Base-by-base conservation (phyloP, 1,140 invertebrate species). In the Nixonia krombeini region DNA sequence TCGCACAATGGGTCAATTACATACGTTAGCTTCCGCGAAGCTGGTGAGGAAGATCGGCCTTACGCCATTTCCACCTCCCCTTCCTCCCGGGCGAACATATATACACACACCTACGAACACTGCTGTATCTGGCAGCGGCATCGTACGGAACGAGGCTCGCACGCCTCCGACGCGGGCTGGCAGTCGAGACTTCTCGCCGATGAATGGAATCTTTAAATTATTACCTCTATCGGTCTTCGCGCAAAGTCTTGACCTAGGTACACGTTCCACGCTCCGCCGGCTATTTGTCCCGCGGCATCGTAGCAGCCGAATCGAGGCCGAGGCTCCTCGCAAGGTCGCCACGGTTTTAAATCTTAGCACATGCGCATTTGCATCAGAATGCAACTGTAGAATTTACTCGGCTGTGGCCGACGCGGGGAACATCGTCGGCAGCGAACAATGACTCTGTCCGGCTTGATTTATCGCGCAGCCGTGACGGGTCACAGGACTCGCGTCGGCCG, bases 1-100 rank as follows among this genome's bases (percentile, higher is more conserved):
- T 77, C 63, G 73, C 73, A 83, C 77, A 82, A 82, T 83, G 78
- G 79, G 83, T 82, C 79, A 83, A 83, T 82, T 83, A 84, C 79
- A 77, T 76, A 78, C 75, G 80, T 83, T 81, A 79, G 78, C 58
- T 58, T 47, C 42, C 51, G 62, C 64, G 62, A 59, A 66, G 69
- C 64, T 72, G 49, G 66, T 59, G 51, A 38, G 65, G 62, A 62
- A 70, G 64, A 57, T 75, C 6, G 13, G 16, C 29, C 50, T 74
- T 61, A 62, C 45, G 57, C 55, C 35, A 35, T 47, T 45, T 50
- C 26, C 18, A 40, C 57, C 42, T 42, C 38, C 53, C 52, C 56
- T 21, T 55, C 28, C 51, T 21, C 12, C 33, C 3, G 13, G n/a
- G n/a, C n/a, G n/a, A n/a, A n/a, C n/a, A n/a, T n/a, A n/a, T n/a